Evolutionary conservation across 2,113 vertebrate genomes (phyloP).

Genomic region (Protobothrops flavoviridis): DNA sequence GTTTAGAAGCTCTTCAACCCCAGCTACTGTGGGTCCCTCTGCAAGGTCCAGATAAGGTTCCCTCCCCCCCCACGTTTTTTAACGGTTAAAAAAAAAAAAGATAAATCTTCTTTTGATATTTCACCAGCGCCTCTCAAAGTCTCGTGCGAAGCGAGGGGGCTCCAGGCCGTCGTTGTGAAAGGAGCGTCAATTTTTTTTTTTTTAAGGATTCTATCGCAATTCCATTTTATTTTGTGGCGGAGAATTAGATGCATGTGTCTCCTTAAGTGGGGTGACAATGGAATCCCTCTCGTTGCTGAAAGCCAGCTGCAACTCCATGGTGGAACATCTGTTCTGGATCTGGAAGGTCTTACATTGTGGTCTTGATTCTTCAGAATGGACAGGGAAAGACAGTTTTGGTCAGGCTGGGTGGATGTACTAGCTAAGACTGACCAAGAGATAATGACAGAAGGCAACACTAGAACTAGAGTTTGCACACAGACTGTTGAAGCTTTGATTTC

Average conservation of each 20-base stretch:
- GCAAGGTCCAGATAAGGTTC: neutral
- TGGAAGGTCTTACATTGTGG: neutral
- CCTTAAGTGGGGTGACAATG: neutral
- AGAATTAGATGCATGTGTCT: neutral
- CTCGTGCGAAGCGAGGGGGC: neutral
- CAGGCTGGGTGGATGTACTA: neutral
- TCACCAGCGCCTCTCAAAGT: neutral
- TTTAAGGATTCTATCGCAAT: neutral
- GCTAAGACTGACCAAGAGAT: neutral
- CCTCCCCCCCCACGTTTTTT: neutral
- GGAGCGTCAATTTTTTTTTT: fast-evolving
- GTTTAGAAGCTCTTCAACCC: neutral
- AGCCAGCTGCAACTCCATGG: neutral
- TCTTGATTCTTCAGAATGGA: neutral
- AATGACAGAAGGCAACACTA: neutral
- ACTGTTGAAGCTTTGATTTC: neutral
- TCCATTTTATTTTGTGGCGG: neutral
- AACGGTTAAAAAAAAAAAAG: neutral
- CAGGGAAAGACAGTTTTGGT: neutral
- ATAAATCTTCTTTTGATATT: neutral
- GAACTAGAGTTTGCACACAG: neutral
- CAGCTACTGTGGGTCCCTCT: neutral
- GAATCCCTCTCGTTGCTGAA: neutral
- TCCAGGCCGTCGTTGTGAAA: neutral
- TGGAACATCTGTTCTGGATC: neutral